Evolutionary conservation across 92 coral and sea anemone genomes (phyloP).

Genomic region (Blastomussa wellsi): DNA sequence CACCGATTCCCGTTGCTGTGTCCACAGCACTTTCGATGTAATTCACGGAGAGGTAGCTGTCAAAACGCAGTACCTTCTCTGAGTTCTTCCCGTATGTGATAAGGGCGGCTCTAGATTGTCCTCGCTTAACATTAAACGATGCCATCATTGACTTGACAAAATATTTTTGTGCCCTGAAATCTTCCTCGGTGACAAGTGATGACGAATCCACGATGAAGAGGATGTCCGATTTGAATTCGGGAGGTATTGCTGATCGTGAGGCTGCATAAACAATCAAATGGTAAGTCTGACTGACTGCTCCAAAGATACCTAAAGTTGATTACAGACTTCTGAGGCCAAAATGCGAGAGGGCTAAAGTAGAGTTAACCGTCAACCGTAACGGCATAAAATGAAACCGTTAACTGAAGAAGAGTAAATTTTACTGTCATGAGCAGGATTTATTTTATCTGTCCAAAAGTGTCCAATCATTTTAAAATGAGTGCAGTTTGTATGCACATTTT

Average conservation of each 20-base stretch:
- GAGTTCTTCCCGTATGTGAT: conserved; percentile 45
- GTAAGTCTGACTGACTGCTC: too few species aligned
- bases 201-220: conserved; percentile 63
- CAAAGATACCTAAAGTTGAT: too few species aligned
- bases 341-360: too few species aligned
- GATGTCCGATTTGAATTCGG: conserved; percentile 41
- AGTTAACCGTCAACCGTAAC: too few species aligned
- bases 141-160: conserved; percentile 50
- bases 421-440: too few species aligned
- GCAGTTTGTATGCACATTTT: too few species aligned
- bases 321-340: too few species aligned
- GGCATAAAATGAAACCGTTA: too few species aligned
- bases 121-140: conserved; percentile 35
- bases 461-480: too few species aligned
- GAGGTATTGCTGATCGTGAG: not conserved
- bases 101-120: conserved; percentile 59
- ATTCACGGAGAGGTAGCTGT: conserved; percentile 27
- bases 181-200: conserved; percentile 20
- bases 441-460: too few species aligned
- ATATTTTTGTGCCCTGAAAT: conserved; percentile 47
- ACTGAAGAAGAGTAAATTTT: too few species aligned
- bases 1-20: conserved; percentile 28
- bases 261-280: not conserved
- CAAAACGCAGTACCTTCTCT: conserved; percentile 31
- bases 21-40: conserved; percentile 53